Base-by-base conservation (phyloP, 2,797 vertebrate genomes). In the Amniataba percoides region DNA sequence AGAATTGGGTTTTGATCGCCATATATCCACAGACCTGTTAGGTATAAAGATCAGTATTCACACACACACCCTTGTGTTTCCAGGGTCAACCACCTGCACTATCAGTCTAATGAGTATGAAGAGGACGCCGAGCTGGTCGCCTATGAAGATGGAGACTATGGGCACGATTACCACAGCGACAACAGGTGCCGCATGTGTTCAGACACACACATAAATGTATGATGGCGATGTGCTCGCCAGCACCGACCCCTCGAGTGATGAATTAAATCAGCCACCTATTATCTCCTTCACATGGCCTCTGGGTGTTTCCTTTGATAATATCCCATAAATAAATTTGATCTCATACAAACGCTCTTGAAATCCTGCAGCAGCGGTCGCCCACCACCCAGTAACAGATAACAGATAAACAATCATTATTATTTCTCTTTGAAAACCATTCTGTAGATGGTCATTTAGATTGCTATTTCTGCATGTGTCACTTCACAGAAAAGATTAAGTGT, bases 71-170 rank as follows among this genome's bases (percentile, higher is more conserved):
- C 49, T 42, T 86, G 46, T 80, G 21, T 40, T 74, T 85, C 59
- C 82, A 95, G 94, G 65, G 89, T 93, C 87, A 97, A 96, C 84
- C 93, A 96, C 56, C 86, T 95, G 75, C 89, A 87, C 7, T 96
- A 96, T 0, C 95, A 95, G 65, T 95, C 95, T 0, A 74, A 80
- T 0, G 90, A 96, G 64, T 97, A 88, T 1, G 91, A 90, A 71
- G 95, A 96, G 27, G 96, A 96, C 65, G 70, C 81, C 5, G 85
- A 89, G 7, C 92, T 95, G 0, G 92, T 90, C 2, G 95, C 91
- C 81, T 97, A 96, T 83, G 94, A 94, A 75, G 94, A 96, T 69
- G 97, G 95, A 19, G 94, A 95, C 88, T 97, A 97, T 15, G 87
- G 88, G 82, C 94, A 96, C 48, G 96, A 97, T 34, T 91, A 94